Evolutionary conservation across 2,888 invertebrate genomes (phyloP), one percentile per base, ranked within the genome.

Genomic region (Drosophila meridionalis): DNA sequence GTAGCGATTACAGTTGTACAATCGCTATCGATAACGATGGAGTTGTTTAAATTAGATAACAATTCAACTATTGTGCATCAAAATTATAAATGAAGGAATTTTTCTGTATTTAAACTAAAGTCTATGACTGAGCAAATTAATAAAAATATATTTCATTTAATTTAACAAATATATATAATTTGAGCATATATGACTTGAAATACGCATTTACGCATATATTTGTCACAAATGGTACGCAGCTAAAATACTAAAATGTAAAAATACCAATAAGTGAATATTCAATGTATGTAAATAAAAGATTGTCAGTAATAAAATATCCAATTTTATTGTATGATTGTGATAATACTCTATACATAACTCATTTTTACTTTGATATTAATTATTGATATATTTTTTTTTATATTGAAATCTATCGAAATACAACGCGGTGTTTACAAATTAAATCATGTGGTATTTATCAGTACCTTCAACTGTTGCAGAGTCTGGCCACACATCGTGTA

Each of bases 361-460:
- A 5, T 2, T 0, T 5, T 32, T 32, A n/a, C 2, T 14, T 28
- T 1, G 28, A 38, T 7, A 5, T 26, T n/a, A 30, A 47, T 8
- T 20, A 12, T 20, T 26, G 5, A 58, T 5, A 1, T 0, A 4
- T 14, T 1, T 26, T 26, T 14, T 34, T 34, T 28, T 9, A 2
- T 0, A 34, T 5, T 34, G 26, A 42, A 40, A 45, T 6, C 1
- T 47, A 73, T 73, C 66, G 45, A 59, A 56, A 63, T 65, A 34
- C 76, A 82, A 59, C 72, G 43, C 70, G n/a, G 74, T 85, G 88
- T 83, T 87, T 87, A 83, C 88, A 85, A 80, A 70, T 71, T 11
- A 7, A 47, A 36, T 32, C 11, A 34, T 48, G 5, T 11, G 52
- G 62, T 45, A 57, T 60, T 65, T 73, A 65, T 62, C 61, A 50